Percentiles rank a stretch among this genome's conserved stretches.
Conservation (phyloP, 2,797 vertebrate genomes). For the Pagetopsis macropterus region DNA sequence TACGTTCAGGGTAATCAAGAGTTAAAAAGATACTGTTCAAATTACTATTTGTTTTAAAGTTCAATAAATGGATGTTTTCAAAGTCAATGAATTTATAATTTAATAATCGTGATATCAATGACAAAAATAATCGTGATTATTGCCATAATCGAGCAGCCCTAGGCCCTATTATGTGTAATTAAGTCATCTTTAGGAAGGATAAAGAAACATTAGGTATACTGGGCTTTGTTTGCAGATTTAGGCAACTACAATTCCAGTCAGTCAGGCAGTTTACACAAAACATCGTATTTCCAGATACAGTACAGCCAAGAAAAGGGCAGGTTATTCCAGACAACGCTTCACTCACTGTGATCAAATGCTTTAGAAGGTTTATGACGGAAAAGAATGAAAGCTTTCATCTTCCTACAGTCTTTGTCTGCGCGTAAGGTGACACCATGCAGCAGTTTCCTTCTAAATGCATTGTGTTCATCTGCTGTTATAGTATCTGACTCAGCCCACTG, state of each 20-base stretch:
- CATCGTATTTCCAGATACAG: not conserved
- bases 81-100: too few relatives aligned
- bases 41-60: too few relatives aligned
- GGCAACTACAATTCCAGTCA: not conserved
- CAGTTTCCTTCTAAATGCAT: slow-evolving; percentile 20
- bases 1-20: too few relatives aligned
- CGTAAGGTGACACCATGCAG: slow-evolving; percentile 25
- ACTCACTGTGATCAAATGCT: slow-evolving; percentile 8
- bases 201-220: not conserved
- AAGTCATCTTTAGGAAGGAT: not conserved
- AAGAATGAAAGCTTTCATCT: slow-evolving; percentile 5
- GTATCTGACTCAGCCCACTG: slow-evolving; percentile 28
- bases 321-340: slow-evolving; percentile 6
- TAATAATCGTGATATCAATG: too few relatives aligned
- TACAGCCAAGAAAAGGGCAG: not conserved
- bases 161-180: not conserved
- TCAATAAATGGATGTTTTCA: too few relatives aligned
- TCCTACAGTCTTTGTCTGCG: not conserved
- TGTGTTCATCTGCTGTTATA: slow-evolving; percentile 37
- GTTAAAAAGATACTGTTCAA: too few relatives aligned
- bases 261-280: not conserved
- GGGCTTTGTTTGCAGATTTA: not conserved
- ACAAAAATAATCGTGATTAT: too few relatives aligned
- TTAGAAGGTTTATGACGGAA: slow-evolving; percentile 6
- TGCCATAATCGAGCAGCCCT: too few relatives aligned